Base-by-base conservation (phyloP, 1,140 invertebrate species). In the Octopus bimaculoides region DNA sequence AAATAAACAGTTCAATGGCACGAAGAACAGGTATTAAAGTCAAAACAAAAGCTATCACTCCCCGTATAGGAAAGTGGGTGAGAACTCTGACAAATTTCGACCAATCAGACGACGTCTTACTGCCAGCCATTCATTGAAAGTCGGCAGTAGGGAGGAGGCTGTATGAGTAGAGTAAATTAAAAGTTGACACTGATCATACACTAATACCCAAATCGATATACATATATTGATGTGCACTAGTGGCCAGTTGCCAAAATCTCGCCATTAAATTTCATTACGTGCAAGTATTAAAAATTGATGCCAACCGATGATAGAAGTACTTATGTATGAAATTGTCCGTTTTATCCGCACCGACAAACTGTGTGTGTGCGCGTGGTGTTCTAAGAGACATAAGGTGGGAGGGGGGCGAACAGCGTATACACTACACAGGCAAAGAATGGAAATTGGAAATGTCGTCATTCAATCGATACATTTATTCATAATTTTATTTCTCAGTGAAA, bases 351-450 rank as follows among this genome's bases (percentile, higher is more conserved):
- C 53, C n/a, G 69, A 53, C 53, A 53, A 71, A 53, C 53, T 52
- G 79, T 69, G 79, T 76, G 74, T 41, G 79, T 54, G 73, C 53
- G 79, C 56, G 79, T 41, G 73, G 54, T 52, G 14, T 73, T 41
- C 26, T 55, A 74, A 52, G 79, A 10, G 79, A 54, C 53, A 4
- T 71, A 54, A 71, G 14, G 78, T 10, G 78, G 14, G 78, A 54
- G 78, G 69, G 56, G 1, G 17, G 26, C 26, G 26, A 41, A 41
- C 26, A 41, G 26, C 26, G 26, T 41, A 41, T 41, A 41, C 26
- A 41, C 26, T 41, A 41, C 26, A 41, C 26, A 41, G 26, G 26
- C 26, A 41, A 41, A 41, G 26, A 41, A 41, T 41, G 26, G 26
- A 41, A 41, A 41, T 3, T 41, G 26, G 26, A 41, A 41, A 41